phyloP scores from a whole-genome alignment of 2,888 invertebrate genomes.

The Lomographa bimaculata region DNA sequence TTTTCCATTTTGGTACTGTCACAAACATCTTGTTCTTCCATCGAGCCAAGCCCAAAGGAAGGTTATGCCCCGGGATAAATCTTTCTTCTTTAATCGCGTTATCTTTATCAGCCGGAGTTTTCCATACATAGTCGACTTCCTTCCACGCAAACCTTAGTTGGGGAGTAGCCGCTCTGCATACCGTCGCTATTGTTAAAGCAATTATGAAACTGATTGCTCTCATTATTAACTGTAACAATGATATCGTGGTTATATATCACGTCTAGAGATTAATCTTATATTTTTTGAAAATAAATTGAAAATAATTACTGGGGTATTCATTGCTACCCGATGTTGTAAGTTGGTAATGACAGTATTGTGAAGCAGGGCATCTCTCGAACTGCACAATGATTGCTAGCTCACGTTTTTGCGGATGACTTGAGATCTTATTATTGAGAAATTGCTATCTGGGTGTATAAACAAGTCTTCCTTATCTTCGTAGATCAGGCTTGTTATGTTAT shows the following conservation, averaged over 20 bases:
- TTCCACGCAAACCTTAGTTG: constrained; percentile 88
- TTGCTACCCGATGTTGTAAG: constrained; percentile 55
- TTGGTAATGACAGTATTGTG: constrained; percentile 70
- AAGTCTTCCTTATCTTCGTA: constrained; percentile 66
- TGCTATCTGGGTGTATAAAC: constrained; percentile 55
- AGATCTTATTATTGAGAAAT: constrained; percentile 74
- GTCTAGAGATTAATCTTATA: constrained; percentile 8
- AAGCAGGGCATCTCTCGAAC: constrained; percentile 60
- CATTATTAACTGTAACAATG: constrained; percentile 53
- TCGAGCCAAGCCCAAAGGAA: constrained; percentile 87
- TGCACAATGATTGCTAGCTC: constrained; percentile 64
- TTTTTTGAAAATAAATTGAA: constrained; percentile 17
- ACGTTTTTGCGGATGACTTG: constrained; percentile 74
- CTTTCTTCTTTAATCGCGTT: constrained; percentile 84
- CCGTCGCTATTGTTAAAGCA: constrained; percentile 51
- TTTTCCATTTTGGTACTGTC: constrained; percentile 88
- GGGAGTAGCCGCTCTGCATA: constrained; percentile 74
- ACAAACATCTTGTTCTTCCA: constrained; percentile 89
- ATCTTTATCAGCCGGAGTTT: constrained; percentile 82
- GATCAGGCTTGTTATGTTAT: constrained; percentile 74
- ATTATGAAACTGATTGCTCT: constrained; percentile 51
- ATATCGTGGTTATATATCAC: constrained; percentile 19
- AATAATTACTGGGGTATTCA: constrained; percentile 24
- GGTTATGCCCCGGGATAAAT: constrained; percentile 86
- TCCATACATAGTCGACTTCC: constrained; percentile 87